phyloP scores from a whole-genome alignment of 1,140 invertebrate genomes.

The Drosophila aff. region DNA sequence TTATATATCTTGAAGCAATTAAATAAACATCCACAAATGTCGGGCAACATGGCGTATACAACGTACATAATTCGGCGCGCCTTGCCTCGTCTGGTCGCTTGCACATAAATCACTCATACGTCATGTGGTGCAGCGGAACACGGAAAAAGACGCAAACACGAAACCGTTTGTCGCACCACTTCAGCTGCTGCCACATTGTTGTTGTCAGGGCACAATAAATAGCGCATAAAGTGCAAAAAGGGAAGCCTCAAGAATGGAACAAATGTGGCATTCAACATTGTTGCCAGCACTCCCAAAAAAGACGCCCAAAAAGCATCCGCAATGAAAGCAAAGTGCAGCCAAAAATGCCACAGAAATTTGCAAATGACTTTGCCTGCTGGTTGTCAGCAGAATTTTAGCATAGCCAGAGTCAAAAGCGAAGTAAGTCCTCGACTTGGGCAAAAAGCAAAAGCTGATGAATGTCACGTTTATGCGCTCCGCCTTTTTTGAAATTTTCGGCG shows the following conservation, averaged over 20 bases:
- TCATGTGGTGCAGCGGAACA: slow-evolving; percentile 63
- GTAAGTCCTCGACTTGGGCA: slow-evolving; percentile 28
- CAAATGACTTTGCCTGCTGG: slow-evolving; percentile 25
- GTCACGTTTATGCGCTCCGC: slow-evolving; percentile 55
- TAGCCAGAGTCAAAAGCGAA: slow-evolving; percentile 40
- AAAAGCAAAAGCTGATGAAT: slow-evolving; percentile 34
- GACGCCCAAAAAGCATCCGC: slow-evolving; percentile 16
- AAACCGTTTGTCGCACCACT: slow-evolving; percentile 58
- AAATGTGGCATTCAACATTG: slow-evolving; percentile 57
- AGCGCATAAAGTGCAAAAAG: slow-evolving; percentile 61
- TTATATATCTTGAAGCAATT: slow-evolving; percentile 62
- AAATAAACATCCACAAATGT: slow-evolving; percentile 59
- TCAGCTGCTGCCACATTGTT: slow-evolving; percentile 61
- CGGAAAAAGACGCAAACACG: slow-evolving; percentile 55
- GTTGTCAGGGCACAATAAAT: slow-evolving; percentile 66
- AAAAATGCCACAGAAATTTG: slow-evolving; percentile 57
- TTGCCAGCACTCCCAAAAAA: slow-evolving; percentile 29
- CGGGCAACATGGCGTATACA: slow-evolving; percentile 56
- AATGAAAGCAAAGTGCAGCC: slow-evolving; percentile 42
- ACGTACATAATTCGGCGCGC: slow-evolving; percentile 56
- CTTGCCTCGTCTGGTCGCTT: slow-evolving; percentile 25
- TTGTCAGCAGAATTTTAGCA: slow-evolving; percentile 51
- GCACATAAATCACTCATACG: slow-evolving; percentile 78
- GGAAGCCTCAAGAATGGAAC: slow-evolving; percentile 53
- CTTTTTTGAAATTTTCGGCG: slow-evolving; percentile 25